Evolutionary conservation across 2,113 vertebrate genomes (phyloP).

Genomic region (Ardeotis arabs): DNA sequence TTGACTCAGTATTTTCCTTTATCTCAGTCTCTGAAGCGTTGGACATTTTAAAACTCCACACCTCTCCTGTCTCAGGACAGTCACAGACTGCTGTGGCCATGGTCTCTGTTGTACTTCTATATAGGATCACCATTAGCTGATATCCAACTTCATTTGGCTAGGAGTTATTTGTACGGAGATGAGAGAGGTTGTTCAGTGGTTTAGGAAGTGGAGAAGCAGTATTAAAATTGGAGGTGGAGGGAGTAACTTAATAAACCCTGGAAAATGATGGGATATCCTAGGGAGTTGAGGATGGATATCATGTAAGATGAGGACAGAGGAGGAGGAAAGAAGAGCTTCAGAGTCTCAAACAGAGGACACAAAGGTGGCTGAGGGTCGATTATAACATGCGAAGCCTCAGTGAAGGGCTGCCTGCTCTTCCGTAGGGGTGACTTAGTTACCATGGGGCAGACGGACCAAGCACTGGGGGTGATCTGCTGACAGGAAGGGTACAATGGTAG

Average conservation of each 20-base stretch:
- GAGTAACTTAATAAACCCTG: background rate
- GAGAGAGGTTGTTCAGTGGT: background rate
- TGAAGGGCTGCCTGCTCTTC: background rate
- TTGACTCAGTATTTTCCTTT: background rate
- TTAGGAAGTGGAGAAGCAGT: background rate
- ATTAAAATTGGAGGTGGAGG: background rate
- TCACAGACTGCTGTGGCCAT: background rate
- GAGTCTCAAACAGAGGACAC: background rate
- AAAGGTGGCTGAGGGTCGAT: background rate
- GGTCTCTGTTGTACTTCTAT: background rate
- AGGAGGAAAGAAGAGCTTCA: background rate
- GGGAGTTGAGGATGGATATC: background rate
- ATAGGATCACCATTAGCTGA: background rate
- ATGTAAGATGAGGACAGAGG: background rate
- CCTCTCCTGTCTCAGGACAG: background rate
- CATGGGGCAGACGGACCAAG: background rate
- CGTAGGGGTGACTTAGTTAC: background rate
- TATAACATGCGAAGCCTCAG: background rate
- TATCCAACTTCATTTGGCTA: background rate
- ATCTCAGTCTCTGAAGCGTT: background rate
- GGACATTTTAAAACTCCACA: background rate
- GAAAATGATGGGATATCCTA: background rate
- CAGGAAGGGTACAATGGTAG: background rate
- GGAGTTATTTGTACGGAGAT: background rate
- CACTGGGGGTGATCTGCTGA: background rate